Evolutionary conservation across 2,113 vertebrate species (phyloP).

Genomic region (Phylloscopus whistleri): DNA sequence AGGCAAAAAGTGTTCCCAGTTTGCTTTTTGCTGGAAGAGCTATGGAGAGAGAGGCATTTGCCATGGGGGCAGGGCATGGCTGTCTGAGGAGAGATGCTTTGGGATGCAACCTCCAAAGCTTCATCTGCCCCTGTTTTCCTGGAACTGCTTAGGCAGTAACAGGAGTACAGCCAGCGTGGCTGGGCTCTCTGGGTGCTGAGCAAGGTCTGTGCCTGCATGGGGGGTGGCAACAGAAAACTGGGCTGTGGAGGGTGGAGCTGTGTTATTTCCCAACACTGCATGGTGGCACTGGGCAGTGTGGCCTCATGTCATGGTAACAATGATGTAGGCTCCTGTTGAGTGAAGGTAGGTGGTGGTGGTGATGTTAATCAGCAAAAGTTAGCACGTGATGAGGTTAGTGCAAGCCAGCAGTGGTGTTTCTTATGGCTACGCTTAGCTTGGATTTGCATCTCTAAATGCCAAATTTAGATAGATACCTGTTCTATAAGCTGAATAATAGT

Average conservation of each 20-base stretch:
- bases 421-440: background rate
- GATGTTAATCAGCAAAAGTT: background rate
- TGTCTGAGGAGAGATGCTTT: background rate
- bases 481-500: background rate
- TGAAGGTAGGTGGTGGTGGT: background rate
- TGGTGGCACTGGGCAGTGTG: too few species aligned
- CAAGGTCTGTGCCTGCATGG: fast-evolving
- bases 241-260: background rate
- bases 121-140: background rate
- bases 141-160: too few species aligned
- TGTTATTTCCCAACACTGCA: too few species aligned
- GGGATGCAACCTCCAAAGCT: background rate
- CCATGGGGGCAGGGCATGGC: fast-evolving
- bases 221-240: background rate
- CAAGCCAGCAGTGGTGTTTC: background rate
- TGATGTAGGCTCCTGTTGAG: fast-evolving
- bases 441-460: background rate
- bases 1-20: background rate
- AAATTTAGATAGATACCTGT: background rate
- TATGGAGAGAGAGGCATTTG: fast-evolving
- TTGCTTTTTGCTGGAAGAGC: background rate
- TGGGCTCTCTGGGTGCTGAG: background rate
- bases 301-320: too few species aligned
- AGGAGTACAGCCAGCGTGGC: background rate
- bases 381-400: too few species aligned